A percentile compares a stretch with the other conserved stretches of the same genome.
Conservation (phyloP, 2,888 invertebrate species). For the Gasteruption jaculator region DNA sequence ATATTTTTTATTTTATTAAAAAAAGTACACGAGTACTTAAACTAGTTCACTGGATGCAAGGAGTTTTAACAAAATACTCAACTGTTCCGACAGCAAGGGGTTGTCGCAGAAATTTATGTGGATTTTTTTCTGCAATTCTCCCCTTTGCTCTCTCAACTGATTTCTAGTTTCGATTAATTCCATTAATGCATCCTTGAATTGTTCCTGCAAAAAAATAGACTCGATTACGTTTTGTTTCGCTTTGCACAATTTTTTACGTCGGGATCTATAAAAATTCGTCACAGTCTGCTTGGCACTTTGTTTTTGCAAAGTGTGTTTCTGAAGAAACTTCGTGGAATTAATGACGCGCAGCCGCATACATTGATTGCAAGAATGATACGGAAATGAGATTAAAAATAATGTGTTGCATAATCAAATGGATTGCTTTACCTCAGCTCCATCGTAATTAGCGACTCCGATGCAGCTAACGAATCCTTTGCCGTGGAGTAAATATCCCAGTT, state of each 20-base stretch:
- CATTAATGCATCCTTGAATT: conserved; percentile 31
- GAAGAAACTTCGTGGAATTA: too few relatives aligned
- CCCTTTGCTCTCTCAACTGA: conserved; percentile 23
- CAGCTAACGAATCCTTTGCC: conserved; percentile 35
- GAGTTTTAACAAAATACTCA: conserved; percentile 28
- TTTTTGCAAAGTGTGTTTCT: too few relatives aligned
- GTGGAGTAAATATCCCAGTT: conserved; percentile 37
- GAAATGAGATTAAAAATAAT: too few relatives aligned
- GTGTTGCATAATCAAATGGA: conserved; percentile 3
- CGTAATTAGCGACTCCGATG: conserved; percentile 36
- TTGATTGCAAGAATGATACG: too few relatives aligned
- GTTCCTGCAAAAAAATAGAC: conserved; percentile 26
- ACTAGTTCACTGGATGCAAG: conserved; percentile 23
- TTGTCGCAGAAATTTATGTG: conserved; percentile 32
- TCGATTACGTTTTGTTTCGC: too few relatives aligned
- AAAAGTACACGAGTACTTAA: too few relatives aligned
- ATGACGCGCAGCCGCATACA: too few relatives aligned
- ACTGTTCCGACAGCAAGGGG: conserved; percentile 29
- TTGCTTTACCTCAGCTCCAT: conserved; percentile 33
- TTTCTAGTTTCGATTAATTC: conserved; percentile 31
- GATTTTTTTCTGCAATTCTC: conserved; percentile 21
- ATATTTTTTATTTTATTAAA: too few relatives aligned
- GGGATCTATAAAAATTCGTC: conserved; percentile 8
- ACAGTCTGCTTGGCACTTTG: too few relatives aligned
- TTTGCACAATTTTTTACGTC: too few relatives aligned